Evolutionary conservation across 2,888 invertebrate species (phyloP).

Genomic region (Sericinus montela): DNA sequence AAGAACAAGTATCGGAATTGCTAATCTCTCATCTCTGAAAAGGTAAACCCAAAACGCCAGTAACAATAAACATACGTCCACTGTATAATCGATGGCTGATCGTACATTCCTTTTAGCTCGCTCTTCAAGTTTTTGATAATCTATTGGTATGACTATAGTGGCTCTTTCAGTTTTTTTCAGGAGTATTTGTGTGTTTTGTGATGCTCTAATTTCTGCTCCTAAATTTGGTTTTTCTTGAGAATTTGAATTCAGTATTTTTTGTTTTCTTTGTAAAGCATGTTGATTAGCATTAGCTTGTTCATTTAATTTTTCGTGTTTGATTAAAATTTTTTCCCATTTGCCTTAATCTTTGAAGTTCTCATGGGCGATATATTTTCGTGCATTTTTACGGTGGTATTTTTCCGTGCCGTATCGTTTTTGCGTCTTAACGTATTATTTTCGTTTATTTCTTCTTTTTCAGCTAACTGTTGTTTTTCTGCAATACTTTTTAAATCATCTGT

Average conservation of each 20-base stretch:
- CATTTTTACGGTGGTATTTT: constrained; percentile 16
- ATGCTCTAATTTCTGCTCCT: constrained; percentile 23
- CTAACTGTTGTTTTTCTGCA: constrained; percentile 69
- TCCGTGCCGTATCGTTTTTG: constrained; percentile 26
- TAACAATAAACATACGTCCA: constrained; percentile 85
- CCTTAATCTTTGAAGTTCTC: background rate
- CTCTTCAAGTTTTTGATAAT: constrained; percentile 78
- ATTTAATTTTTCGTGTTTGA: background rate
- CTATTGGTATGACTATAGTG: constrained; percentile 68
- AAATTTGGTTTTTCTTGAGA: constrained; percentile 25
- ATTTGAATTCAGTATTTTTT: constrained; percentile 23
- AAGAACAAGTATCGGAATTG: constrained; percentile 87
- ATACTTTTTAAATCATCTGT: constrained; percentile 81
- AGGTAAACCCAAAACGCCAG: constrained; percentile 90
- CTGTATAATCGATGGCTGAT: constrained; percentile 84
- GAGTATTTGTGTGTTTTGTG: constrained; percentile 49
- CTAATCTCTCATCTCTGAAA: constrained; percentile 88
- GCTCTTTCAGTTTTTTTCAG: constrained; percentile 66
- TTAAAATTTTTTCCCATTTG: constrained; percentile 1
- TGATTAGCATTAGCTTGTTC: background rate
- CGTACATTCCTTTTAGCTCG: constrained; percentile 84
- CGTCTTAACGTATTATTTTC: constrained; percentile 24
- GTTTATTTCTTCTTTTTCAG: constrained; percentile 38
- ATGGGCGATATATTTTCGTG: background rate
- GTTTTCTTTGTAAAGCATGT: constrained; percentile 23